These are phyloP conservation scores for Temnothorax ravouxi DNA, from an alignment of 2,888 invertebrate species.

Conservation along the genomic window DNA sequence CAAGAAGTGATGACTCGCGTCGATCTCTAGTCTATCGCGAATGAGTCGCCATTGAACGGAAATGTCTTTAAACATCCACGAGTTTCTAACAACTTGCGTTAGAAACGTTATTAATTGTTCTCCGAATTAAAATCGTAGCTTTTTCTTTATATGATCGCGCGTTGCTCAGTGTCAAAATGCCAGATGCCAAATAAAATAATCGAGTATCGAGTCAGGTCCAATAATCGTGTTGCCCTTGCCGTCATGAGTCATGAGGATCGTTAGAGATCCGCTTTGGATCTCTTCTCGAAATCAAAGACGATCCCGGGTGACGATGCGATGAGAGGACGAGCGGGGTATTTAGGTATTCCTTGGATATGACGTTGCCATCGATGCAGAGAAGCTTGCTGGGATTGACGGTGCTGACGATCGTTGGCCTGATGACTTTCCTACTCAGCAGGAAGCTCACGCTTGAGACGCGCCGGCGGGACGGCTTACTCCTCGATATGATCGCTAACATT, in stretches of 20 bases:
- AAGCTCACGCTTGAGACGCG: conserved; percentile 66
- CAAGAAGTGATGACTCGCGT: neutral
- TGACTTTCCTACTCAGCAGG: conserved; percentile 68
- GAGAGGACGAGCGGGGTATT: conserved; percentile 12
- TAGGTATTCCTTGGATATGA: conserved; percentile 49
- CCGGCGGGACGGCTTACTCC: conserved; percentile 65
- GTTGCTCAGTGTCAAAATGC: neutral
- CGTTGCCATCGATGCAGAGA: conserved; percentile 68
- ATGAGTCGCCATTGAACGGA: neutral
- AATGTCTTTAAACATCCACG: neutral
- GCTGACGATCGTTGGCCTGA: conserved; percentile 66
- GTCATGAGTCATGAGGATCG: neutral
- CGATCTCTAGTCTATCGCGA: neutral
- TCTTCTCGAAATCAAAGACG: neutral
- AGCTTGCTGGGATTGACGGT: conserved; percentile 70
- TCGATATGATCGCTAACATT: conserved; percentile 78
- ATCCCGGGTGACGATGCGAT: conserved; percentile 5
- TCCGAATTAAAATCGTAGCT: neutral
- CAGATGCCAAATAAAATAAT: neutral
- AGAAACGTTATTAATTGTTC: neutral
- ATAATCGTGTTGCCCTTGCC: neutral
- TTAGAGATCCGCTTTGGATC: neutral
- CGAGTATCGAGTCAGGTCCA: neutral
- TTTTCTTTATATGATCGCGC: neutral
- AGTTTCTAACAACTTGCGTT: neutral